Evolutionary conservation across 2,888 invertebrate species (phyloP), one percentile per base, ranked within the genome.

Genomic region (Melieria omissa): DNA sequence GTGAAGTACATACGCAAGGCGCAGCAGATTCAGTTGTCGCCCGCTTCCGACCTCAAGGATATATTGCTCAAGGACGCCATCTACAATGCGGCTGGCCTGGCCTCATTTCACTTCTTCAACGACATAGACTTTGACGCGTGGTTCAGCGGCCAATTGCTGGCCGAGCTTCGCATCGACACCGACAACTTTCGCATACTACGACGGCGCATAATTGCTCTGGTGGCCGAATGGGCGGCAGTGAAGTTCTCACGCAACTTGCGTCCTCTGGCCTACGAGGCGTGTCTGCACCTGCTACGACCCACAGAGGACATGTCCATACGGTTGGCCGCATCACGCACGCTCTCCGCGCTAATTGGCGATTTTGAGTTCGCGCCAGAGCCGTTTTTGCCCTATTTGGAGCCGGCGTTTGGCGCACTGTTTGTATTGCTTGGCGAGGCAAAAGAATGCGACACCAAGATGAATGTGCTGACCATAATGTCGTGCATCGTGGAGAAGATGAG

Each of bases 361-460:
- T 97, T 97, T 88, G 95, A 96, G 83, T 98, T 98, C 87, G 92
- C 93, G 80, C 90, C 92, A 0, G 94, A 95, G 75, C 92, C 94
- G 83, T 97, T 98, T 85, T 89, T 93, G 75, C 95, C 95, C 29
- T 97, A 92, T 86, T 90, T 96, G 74, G 92, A 94, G 72, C 90
- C 92, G 44, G 90, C 92, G 4, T 95, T 97, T 82, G 90, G 92
- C 71, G 90, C 94, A 68, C 89, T 97, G 10, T 97, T 96, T 87
- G 90, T 91, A 73, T 89, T 98, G 76, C 88, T 98, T 80, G 94
- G 95, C 84, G 95, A 96, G 84, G 94, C 94, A 0, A 90, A 91
- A 76, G 96, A 97, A 88, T 96, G 96, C 88, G 97, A 98, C 86
- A 96, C 96, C 1, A 98, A 97, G 92, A 96, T 97, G 94, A 94